phyloP scores from a whole-genome alignment of 37 sponge, comb jelly and placozoan genomes.

The Dysidea cf. avara region DNA sequence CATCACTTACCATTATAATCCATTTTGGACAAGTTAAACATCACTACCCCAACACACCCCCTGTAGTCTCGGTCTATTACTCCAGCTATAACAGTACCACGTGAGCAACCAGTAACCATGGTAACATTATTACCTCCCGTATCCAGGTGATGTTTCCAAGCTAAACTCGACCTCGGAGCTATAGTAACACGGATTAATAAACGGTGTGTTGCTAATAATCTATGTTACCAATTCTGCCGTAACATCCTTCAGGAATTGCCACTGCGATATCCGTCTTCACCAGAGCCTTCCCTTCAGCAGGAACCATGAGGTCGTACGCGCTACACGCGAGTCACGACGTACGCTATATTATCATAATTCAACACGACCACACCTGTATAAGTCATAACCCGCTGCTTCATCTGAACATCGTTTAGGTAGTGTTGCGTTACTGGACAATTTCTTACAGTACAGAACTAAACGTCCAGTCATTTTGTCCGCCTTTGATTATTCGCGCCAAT shows the following conservation, averaged over 20 bases:
- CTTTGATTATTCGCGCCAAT: no score
- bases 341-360: no score
- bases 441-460: no score
- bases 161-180: constrained; percentile 93
- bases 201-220: no score
- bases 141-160: constrained; percentile 94
- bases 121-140: constrained; percentile 87
- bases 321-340: no score
- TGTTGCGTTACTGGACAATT: constrained; percentile 51
- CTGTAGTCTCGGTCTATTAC: constrained; percentile 97
- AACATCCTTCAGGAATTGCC: constrained; percentile 90
- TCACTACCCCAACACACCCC: constrained; percentile 92
- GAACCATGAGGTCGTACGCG: constrained; percentile 59
- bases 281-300: constrained; percentile 71
- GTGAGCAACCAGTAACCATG: no score
- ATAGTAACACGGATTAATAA: no score
- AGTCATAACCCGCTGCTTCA: constrained; percentile 94
- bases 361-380: constrained; percentile 90
- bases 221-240: constrained; percentile 85
- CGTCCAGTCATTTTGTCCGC: no score
- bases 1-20: constrained; percentile 66
- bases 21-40: constrained; percentile 78
- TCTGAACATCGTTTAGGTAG: constrained; percentile 77
- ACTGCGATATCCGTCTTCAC: constrained; percentile 90
- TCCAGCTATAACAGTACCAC: constrained; percentile 62